These are phyloP conservation scores for Sceloporus undulatus DNA, from an alignment of 2,113 vertebrate species.

Conservation along the genomic window DNA sequence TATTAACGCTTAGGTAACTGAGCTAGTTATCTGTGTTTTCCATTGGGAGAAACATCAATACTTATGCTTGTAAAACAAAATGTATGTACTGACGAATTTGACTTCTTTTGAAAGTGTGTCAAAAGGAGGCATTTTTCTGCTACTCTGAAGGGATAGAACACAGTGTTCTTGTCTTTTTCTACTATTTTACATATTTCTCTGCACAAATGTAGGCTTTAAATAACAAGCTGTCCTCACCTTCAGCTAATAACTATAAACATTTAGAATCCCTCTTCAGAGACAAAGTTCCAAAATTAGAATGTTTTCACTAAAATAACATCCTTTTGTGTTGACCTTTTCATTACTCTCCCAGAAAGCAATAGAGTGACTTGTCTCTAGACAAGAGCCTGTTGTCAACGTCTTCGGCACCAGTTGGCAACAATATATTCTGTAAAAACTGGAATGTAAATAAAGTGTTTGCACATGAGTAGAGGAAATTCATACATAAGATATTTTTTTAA, in stretches of 20 bases:
- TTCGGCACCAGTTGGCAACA: conserved; percentile 31
- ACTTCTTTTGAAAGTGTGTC: conserved; percentile 30
- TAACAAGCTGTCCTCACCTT: conserved; percentile 73
- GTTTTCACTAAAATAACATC: conserved; percentile 55
- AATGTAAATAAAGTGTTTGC: conserved; percentile 23
- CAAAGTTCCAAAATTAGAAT: conserved; percentile 57
- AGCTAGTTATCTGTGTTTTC: neutral
- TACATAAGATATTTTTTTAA: conserved; percentile 2
- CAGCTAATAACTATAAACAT: conserved; percentile 65
- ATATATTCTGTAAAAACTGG: neutral
- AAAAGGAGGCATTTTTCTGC: conserved; percentile 40
- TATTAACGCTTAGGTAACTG: too few species aligned
- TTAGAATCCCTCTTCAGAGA: conserved; percentile 68
- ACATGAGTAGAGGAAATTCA: conserved; percentile 12
- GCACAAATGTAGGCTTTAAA: conserved; percentile 69
- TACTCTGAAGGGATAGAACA: conserved; percentile 55
- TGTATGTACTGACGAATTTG: conserved; percentile 5
- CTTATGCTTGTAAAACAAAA: neutral
- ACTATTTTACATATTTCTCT: conserved; percentile 67
- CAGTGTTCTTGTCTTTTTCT: conserved; percentile 48
- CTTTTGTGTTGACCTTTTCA: conserved; percentile 29
- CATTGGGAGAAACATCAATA: neutral
- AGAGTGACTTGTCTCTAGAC: too few species aligned
- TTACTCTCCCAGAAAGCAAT: conserved; percentile 40
- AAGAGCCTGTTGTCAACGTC: conserved; percentile 12